Percentiles rank a stretch among this genome's conserved stretches.
Evolutionary conservation across 2,113 vertebrate species (phyloP).

Genomic region (Alethe diademata): DNA sequence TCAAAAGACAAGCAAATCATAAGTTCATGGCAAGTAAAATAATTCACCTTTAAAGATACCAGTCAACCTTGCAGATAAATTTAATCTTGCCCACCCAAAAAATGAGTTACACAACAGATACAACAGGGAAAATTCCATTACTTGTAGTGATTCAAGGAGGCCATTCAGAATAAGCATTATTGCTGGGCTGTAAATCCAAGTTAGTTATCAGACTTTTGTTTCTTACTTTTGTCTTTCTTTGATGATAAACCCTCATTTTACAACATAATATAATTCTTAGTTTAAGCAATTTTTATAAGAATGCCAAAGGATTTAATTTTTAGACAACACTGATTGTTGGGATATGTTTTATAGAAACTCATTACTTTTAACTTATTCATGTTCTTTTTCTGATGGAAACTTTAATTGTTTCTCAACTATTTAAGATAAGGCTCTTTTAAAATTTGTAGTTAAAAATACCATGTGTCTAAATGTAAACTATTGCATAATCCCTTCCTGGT

Average conservation of each 20-base stretch:
- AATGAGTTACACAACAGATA: background rate
- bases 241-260: slow-evolving; percentile 1
- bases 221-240: background rate
- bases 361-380: slow-evolving; percentile 19
- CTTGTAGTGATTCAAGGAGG: background rate
- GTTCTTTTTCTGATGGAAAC: background rate
- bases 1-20: background rate
- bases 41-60: background rate
- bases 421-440: slow-evolving; percentile 16
- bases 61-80: background rate
- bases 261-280: background rate
- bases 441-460: slow-evolving; percentile 5
- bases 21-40: background rate
- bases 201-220: background rate
- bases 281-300: background rate
- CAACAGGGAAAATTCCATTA: background rate
- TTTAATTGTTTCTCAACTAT: slow-evolving; percentile 15
- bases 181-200: background rate
- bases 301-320: slow-evolving; percentile 4
- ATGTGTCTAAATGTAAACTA: background rate
- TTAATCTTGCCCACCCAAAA: background rate
- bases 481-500: background rate
- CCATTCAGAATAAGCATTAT: background rate
- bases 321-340: background rate
- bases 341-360: background rate